Base-by-base conservation (phyloP, 2,113 vertebrate genomes). In the Calyptomena viridis region DNA sequence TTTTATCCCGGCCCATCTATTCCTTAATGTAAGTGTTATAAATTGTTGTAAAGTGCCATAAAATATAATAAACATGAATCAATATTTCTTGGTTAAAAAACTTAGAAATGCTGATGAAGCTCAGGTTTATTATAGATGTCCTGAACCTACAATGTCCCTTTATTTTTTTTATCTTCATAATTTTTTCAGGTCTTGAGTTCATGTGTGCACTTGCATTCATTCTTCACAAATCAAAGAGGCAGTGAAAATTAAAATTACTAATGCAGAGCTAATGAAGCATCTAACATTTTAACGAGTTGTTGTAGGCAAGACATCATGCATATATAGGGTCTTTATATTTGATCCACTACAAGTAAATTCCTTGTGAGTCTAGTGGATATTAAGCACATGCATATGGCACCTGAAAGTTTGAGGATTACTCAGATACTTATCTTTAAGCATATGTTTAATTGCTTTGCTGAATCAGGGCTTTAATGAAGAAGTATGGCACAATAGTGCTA, bases 31-130 rank as follows among this genome's bases (percentile, higher is more conserved):
- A 98, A 98, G 96, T 97, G 96, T 97, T 98, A 98, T 97, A 98
- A 98, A 98, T 98, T 97, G 97, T 97, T 97, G 94, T 96, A 97
- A 98, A 97, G 97, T 97, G 95, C 95, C 96, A 97, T 98, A 97
- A 97, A 97, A 96, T 96, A 97, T 98, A 97, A 98, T 98, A 98
- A 98, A 97, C 96, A 98, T 95, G 97, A 98, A 98, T 98, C 98
- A 98, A 98, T 98, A 98, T 97, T 98, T 97, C 97, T 98, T 97
- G 96, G 97, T 98, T 97, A 96, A 98, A 98, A 98, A 97, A 96
- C 93, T 97, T 95, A 92, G 96, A 98, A 98, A 97, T 97, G 97
- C 97, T 98, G 98, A 98, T 96, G 96, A 94, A 97, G 96, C 94
- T 94, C 33, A 55, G 66, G 90, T 96, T 96, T 97, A 93, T 95